phyloP scores from a whole-genome alignment of 1,140 invertebrate genomes.

The Drosophila elegans region DNA sequence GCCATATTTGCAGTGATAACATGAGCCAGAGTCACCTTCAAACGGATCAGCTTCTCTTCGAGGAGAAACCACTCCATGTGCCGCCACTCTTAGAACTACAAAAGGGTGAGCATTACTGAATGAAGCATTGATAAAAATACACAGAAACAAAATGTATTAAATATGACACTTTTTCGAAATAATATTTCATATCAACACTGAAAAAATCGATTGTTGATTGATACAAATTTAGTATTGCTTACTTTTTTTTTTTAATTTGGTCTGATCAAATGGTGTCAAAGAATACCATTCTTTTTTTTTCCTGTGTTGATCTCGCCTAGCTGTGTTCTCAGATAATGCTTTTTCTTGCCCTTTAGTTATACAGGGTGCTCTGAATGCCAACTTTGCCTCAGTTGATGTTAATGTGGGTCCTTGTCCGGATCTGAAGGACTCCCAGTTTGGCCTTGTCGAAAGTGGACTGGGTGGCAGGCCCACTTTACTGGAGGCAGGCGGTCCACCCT shows the following conservation, averaged over 20 bases:
- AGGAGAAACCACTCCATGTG: constrained; percentile 84
- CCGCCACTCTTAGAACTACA: constrained; percentile 86
- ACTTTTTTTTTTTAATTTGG: no score
- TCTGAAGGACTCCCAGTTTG: constrained; percentile 90
- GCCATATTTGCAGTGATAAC: constrained; percentile 24
- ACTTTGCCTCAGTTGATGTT: constrained; percentile 90
- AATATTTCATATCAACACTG: no score
- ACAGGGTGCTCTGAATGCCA: constrained; percentile 87
- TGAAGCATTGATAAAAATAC: constrained; percentile 9
- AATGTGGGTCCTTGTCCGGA: constrained; percentile 93
- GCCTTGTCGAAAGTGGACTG: constrained; percentile 91
- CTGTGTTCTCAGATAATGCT: constrained; percentile 52
- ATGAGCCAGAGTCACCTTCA: constrained; percentile 61
- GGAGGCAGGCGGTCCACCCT: constrained; percentile 94
- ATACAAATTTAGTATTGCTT: no score
- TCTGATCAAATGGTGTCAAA: no score
- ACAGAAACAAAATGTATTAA: no score
- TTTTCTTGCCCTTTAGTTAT: constrained; percentile 87
- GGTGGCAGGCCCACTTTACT: constrained; percentile 90
- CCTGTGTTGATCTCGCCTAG: background rate
- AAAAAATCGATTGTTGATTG: no score
- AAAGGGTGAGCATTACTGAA: constrained; percentile 80
- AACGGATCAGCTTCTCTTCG: constrained; percentile 79
- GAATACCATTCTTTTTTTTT: no score
- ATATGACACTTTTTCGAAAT: no score